Percentiles rank a stretch among this genome's conserved stretches.
Conservation (phyloP, 2,888 invertebrate species). For the Apantesis nais region DNA sequence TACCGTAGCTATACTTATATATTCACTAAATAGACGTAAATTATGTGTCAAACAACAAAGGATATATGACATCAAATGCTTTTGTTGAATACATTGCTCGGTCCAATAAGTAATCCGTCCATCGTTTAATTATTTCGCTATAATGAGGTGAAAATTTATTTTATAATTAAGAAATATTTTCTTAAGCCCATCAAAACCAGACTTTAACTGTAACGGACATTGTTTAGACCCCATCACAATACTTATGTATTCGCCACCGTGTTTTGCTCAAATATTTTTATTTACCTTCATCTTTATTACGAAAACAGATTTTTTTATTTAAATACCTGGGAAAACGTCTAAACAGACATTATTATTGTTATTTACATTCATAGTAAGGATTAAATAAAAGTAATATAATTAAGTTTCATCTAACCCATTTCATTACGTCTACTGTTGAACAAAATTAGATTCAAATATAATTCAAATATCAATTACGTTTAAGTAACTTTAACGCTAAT, state of each 20-base stretch:
- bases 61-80: constrained; percentile 23
- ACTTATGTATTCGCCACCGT: too few relatives aligned
- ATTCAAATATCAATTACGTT: not conserved
- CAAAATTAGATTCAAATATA: not conserved
- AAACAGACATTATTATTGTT: too few relatives aligned
- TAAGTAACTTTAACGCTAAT: not conserved
- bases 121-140: not conserved
- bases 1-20: constrained; percentile 34
- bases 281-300: too few relatives aligned
- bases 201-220: too few relatives aligned
- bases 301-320: too few relatives aligned
- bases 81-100: constrained; percentile 23
- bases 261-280: too few relatives aligned
- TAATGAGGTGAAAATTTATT: not conserved
- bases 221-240: too few relatives aligned
- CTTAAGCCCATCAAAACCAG: not conserved
- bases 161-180: not conserved
- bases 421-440: not conserved
- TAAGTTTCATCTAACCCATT: not conserved
- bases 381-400: not conserved
- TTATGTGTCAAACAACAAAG: constrained; percentile 46
- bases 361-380: not conserved
- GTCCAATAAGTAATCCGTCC: not conserved
- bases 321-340: too few relatives aligned
- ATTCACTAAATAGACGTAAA: constrained; percentile 47